These are phyloP conservation scores for Epinephelus moara DNA, from an alignment of 2,113 vertebrate species.

Conservation along the genomic window DNA sequence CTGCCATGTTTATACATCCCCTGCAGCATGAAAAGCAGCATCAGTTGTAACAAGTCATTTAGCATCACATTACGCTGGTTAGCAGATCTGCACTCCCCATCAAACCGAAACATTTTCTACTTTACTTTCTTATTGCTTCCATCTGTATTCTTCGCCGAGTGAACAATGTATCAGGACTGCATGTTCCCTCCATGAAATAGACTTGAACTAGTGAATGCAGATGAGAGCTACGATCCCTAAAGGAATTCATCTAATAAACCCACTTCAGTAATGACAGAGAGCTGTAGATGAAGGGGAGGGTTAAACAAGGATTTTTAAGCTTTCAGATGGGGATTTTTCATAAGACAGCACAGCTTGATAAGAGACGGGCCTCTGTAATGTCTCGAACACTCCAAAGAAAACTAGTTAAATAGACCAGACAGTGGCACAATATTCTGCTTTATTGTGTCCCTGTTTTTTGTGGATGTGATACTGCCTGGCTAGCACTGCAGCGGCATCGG, in stretches of 20 bases:
- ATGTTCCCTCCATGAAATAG: slow-evolving; percentile 40
- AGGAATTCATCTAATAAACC: slow-evolving; percentile 58
- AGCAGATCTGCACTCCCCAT: slow-evolving; percentile 13
- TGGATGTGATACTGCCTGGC: slow-evolving; percentile 14
- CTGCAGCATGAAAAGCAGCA: slow-evolving; percentile 31
- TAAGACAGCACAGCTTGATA: slow-evolving; percentile 10
- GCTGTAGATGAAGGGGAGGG: slow-evolving; percentile 15
- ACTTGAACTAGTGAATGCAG: slow-evolving; percentile 27
- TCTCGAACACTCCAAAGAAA: slow-evolving; percentile 30
- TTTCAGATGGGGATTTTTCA: slow-evolving; percentile 20
- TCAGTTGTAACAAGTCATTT: slow-evolving; percentile 51
- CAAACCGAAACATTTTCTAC: slow-evolving; percentile 20
- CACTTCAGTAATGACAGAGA: slow-evolving; percentile 21
- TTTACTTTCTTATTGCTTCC: slow-evolving; percentile 1
- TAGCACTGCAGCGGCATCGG: neutral
- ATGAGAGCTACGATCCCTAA: slow-evolving; percentile 17
- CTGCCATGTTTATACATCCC: neutral
- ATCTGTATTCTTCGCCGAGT: slow-evolving; percentile 3
- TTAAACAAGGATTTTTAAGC: slow-evolving; percentile 40
- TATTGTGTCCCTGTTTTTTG: slow-evolving; percentile 26
- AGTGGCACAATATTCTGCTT: slow-evolving; percentile 25
- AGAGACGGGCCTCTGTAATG: slow-evolving; percentile 31
- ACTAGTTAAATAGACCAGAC: slow-evolving; percentile 29
- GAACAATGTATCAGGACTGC: slow-evolving; percentile 27
- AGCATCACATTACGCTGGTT: slow-evolving; percentile 49